Conservation (phyloP, 2,888 invertebrate genomes). For the Diarsia brunnea region DNA sequence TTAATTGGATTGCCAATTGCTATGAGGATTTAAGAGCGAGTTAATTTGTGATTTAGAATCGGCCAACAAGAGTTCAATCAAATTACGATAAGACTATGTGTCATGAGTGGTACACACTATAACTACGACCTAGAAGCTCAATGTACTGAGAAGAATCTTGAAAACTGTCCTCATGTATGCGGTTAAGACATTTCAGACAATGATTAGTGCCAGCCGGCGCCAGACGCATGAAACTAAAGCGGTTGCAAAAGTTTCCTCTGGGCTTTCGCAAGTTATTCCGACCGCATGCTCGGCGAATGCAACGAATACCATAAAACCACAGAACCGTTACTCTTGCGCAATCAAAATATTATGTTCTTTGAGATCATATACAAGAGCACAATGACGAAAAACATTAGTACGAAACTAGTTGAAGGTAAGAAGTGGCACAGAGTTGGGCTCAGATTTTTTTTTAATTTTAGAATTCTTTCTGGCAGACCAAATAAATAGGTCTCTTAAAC, state of each 20-base stretch:
- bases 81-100: conserved; percentile 7
- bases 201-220: conserved; percentile 63
- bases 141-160: conserved; percentile 22
- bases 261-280: conserved; percentile 77
- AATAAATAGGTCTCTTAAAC: background rate
- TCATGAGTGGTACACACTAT: background rate
- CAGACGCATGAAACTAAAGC: conserved; percentile 68
- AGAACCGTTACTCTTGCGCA: conserved; percentile 69
- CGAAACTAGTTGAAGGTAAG: conserved; percentile 21
- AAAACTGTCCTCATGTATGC: conserved; percentile 33
- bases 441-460: background rate
- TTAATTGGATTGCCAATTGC: conserved; percentile 43
- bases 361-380: conserved; percentile 45
- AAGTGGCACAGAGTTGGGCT: background rate
- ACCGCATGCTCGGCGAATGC: conserved; percentile 72
- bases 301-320: conserved; percentile 76
- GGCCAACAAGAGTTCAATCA: conserved; percentile 28
- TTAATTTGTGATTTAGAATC: conserved; percentile 41
- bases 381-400: conserved; percentile 25
- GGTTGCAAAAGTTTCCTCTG: conserved; percentile 77
- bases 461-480: background rate
- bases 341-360: conserved; percentile 62
- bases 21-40: conserved; percentile 8
- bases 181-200: conserved; percentile 60
- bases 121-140: conserved; percentile 13